These are phyloP conservation scores for Atlantisia rogersi DNA, from an alignment of 2,113 vertebrate genomes.

Conservation along the genomic window DNA sequence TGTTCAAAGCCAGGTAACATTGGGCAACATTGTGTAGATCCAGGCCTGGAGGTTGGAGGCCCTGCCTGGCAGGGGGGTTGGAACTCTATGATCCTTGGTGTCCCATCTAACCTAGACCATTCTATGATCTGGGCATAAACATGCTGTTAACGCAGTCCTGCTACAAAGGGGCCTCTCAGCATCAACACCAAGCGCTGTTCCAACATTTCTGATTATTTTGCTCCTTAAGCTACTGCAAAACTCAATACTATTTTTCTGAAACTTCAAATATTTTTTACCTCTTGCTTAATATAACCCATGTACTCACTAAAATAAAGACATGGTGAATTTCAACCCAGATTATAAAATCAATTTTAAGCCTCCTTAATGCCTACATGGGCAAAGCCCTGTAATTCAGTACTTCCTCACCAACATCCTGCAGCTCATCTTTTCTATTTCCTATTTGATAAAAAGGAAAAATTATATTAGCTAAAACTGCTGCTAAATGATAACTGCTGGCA, in stretches of 20 bases:
- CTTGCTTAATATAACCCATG: background rate
- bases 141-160: background rate
- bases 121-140: too few relatives aligned
- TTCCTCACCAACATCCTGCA: background rate
- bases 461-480: background rate
- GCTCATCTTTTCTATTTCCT: background rate
- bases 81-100: too few relatives aligned
- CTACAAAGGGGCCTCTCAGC: rapidly evolving
- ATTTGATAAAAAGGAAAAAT: background rate
- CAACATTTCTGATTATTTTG: background rate
- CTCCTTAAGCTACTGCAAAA: background rate
- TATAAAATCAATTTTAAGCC: background rate
- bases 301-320: background rate
- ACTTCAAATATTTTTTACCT: background rate
- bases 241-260: background rate
- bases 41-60: too few relatives aligned
- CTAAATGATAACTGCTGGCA: background rate
- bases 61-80: too few relatives aligned
- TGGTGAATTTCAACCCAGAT: background rate
- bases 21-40: too few relatives aligned
- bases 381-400: background rate
- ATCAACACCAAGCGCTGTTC: background rate
- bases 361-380: background rate
- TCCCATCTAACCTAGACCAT: too few relatives aligned
- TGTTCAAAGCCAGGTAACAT: too few relatives aligned